These are phyloP conservation scores for Dolomedes plantarius DNA, from an alignment of 2,888 invertebrate species.

Conservation along the genomic window DNA sequence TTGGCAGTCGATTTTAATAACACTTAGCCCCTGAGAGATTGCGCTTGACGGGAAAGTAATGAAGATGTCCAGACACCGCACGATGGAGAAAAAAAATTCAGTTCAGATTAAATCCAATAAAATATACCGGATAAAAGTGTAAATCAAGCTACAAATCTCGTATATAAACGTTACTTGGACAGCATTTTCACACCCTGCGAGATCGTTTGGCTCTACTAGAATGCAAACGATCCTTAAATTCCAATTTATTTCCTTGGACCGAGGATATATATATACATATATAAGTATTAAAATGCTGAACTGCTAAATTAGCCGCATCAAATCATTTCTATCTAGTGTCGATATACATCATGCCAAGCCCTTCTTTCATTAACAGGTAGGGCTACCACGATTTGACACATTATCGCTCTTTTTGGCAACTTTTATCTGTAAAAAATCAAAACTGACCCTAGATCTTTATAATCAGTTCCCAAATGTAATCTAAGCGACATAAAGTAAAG, in stretches of 20 bases:
- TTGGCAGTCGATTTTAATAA: too few relatives aligned
- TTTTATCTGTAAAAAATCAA: too few relatives aligned
- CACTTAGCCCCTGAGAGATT: too few relatives aligned
- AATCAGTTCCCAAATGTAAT: too few relatives aligned
- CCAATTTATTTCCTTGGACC: constrained; percentile 49
- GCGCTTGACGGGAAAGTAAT: too few relatives aligned
- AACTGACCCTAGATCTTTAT: too few relatives aligned
- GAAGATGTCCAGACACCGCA: background rate
- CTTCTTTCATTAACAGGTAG: background rate
- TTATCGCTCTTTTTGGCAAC: constrained; percentile 28
- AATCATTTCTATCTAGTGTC: constrained; percentile 39
- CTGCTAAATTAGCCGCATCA: constrained; percentile 58
- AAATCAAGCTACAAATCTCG: constrained; percentile 34
- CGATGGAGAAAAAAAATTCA: background rate
- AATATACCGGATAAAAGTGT: constrained; percentile 29
- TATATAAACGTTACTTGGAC: constrained; percentile 26
- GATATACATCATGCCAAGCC: constrained; percentile 40
- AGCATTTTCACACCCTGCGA: constrained; percentile 49
- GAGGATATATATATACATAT: constrained; percentile 15
- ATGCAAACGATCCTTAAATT: constrained; percentile 52
- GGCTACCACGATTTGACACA: background rate
- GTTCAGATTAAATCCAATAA: constrained; percentile 27
- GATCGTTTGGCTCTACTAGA: constrained; percentile 36
- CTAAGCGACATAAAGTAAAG: too few relatives aligned
- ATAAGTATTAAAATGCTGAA: constrained; percentile 49